A percentile compares a stretch with the other conserved stretches of the same genome.
Conservation (phyloP, 1,140 invertebrate genomes). For the Leptinotarsa defecta region DNA sequence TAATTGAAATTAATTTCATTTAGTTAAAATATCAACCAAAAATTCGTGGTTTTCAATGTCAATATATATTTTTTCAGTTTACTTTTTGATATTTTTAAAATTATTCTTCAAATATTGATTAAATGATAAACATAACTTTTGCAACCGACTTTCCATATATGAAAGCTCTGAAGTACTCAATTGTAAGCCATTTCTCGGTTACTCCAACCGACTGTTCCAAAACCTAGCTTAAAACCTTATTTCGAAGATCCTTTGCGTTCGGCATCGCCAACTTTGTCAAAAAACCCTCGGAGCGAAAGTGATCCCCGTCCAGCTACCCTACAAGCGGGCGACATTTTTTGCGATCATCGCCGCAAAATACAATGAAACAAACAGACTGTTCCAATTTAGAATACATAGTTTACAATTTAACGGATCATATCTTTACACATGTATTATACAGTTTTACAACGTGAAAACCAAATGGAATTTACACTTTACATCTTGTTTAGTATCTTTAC, state of each 20-base stretch:
- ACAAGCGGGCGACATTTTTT: conserved; percentile 42
- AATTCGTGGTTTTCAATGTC: too few species aligned
- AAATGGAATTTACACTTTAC: conserved; percentile 58
- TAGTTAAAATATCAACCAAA: too few species aligned
- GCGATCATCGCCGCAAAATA: conserved; percentile 33
- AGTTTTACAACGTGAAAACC: conserved; percentile 54
- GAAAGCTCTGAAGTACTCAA: too few species aligned
- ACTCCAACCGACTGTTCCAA: too few species aligned
- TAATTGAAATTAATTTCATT: too few species aligned
- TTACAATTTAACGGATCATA: conserved; percentile 54
- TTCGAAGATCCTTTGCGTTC: background rate
- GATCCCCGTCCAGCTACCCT: conserved; percentile 58
- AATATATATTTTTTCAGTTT: too few species aligned
- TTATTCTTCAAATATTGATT: too few species aligned
- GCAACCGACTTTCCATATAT: too few species aligned
- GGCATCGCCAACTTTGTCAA: background rate
- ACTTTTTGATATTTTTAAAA: too few species aligned
- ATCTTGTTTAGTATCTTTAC: conserved; percentile 56
- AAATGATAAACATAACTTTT: too few species aligned
- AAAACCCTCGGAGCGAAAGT: conserved; percentile 32
- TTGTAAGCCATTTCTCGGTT: too few species aligned
- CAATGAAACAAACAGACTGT: conserved; percentile 52
- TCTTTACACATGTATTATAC: conserved; percentile 57
- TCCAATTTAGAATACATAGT: conserved; percentile 54
- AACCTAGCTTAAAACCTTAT: too few species aligned